Conservation (phyloP, 2,888 invertebrate genomes). For the Yponomeuta sedellus region DNA sequence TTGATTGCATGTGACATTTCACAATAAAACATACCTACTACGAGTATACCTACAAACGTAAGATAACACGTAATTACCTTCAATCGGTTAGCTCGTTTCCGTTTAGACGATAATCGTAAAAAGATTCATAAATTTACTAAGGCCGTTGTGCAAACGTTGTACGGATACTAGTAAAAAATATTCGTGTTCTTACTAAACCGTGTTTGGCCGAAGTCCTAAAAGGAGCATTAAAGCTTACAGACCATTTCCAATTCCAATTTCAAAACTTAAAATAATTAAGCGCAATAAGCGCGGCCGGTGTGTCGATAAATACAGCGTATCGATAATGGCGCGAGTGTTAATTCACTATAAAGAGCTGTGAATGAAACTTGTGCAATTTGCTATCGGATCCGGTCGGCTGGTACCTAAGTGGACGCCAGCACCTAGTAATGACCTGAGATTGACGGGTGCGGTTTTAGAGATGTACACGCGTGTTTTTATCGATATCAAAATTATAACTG, state of each 20-base stretch:
- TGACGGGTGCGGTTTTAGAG: conserved; percentile 14
- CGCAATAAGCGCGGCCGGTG: conserved; percentile 29
- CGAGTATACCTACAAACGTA: too few species aligned
- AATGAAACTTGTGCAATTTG: conserved; percentile 60
- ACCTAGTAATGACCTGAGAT: conserved; percentile 12
- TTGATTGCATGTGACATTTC: too few species aligned
- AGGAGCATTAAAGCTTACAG: background rate
- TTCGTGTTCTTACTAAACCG: too few species aligned
- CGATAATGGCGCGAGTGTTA: conserved; percentile 31
- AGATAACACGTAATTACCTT: too few species aligned
- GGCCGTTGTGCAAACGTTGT: too few species aligned
- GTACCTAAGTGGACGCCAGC: conserved; percentile 1
- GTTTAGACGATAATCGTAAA: too few species aligned
- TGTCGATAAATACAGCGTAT: conserved; percentile 34
- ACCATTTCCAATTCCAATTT: background rate
- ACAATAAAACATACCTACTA: too few species aligned
- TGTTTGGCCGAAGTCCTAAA: too few species aligned
- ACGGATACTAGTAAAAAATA: too few species aligned
- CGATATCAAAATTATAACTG: background rate
- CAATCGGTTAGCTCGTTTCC: too few species aligned
- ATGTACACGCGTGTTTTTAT: background rate
- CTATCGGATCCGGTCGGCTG: conserved; percentile 28
- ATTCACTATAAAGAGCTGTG: conserved; percentile 56
- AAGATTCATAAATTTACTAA: too few species aligned
- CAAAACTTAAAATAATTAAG: conserved; percentile 8